Conservation (phyloP, 2,888 invertebrate species). For the Drosophila demipolita region DNA sequence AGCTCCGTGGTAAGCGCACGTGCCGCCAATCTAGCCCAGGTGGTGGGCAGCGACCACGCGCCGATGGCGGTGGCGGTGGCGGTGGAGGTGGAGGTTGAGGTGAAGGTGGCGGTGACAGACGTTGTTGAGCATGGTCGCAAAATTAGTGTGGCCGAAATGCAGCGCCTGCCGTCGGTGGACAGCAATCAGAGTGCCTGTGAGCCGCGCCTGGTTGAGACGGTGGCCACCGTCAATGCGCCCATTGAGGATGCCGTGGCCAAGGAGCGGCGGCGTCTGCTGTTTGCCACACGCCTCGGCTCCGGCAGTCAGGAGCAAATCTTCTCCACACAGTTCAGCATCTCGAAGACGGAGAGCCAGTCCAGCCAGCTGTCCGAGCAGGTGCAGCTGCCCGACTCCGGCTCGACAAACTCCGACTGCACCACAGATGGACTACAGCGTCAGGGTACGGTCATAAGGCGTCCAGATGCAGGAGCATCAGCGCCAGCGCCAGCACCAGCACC, state of each 20-base stretch:
- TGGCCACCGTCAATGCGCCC: conserved; percentile 76
- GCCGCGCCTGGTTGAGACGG: conserved; percentile 73
- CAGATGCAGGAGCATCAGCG: conserved; percentile 46
- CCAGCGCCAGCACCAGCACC: not conserved
- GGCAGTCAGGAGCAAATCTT: conserved; percentile 89
- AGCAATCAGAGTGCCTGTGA: conserved; percentile 76
- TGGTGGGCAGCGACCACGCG: conserved; percentile 67
- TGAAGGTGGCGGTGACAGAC: conserved; percentile 18
- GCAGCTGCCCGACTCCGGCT: conserved; percentile 74
- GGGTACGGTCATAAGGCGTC: conserved; percentile 81
- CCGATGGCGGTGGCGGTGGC: not conserved
- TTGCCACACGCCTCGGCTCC: conserved; percentile 88
- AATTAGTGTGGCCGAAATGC: conserved; percentile 79
- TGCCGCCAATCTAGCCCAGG: conserved; percentile 71
- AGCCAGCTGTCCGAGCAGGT: conserved; percentile 87
- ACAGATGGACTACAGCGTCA: conserved; percentile 78
- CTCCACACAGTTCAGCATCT: conserved; percentile 88
- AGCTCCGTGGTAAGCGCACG: conserved; percentile 83
- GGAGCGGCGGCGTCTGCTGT: conserved; percentile 86
- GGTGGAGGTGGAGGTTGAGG: not conserved
- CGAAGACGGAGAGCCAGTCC: conserved; percentile 88
- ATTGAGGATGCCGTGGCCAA: conserved; percentile 76
- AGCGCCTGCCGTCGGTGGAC: conserved; percentile 78
- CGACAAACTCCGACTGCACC: conserved; percentile 58
- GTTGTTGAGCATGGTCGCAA: conserved; percentile 61